phyloP scores from a whole-genome alignment of 2,797 vertebrate species.

The Acanthornis magna region DNA sequence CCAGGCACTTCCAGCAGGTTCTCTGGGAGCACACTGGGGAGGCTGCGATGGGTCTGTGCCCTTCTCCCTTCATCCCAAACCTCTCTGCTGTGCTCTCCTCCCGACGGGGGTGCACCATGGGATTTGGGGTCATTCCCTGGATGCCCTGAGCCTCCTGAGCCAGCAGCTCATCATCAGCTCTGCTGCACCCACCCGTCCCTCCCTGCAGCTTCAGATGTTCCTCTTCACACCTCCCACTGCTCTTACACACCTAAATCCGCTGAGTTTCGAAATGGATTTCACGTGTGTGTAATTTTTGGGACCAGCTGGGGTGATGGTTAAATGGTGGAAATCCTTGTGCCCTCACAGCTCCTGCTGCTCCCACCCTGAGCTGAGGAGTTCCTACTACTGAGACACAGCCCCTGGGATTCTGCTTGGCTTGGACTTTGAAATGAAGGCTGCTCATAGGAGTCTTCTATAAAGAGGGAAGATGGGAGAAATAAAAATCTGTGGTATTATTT shows the following conservation, averaged over 20 bases:
- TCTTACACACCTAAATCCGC: background rate
- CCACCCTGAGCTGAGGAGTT: background rate
- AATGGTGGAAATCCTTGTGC: background rate
- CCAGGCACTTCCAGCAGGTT: background rate
- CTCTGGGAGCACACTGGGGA: background rate
- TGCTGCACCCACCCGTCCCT: background rate
- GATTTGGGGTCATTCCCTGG: rapidly evolving
- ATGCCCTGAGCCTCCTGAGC: background rate
- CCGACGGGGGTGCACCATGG: background rate
- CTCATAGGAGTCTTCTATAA: background rate
- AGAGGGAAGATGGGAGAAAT: background rate
- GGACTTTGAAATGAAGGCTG: background rate
- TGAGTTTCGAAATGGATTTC: background rate
- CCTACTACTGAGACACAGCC: background rate
- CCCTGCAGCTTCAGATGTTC: background rate
- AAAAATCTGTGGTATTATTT: background rate
- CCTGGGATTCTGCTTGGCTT: background rate
- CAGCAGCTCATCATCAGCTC: background rate
- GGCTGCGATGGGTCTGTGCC: background rate
- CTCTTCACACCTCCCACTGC: background rate
- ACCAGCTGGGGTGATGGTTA: background rate
- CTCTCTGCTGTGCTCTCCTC: background rate
- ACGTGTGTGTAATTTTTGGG: background rate
- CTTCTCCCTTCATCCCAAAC: background rate
- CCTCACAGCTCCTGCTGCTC: background rate